phyloP scores from a whole-genome alignment of 1,140 invertebrate genomes.

The Drosophila murphyi region DNA sequence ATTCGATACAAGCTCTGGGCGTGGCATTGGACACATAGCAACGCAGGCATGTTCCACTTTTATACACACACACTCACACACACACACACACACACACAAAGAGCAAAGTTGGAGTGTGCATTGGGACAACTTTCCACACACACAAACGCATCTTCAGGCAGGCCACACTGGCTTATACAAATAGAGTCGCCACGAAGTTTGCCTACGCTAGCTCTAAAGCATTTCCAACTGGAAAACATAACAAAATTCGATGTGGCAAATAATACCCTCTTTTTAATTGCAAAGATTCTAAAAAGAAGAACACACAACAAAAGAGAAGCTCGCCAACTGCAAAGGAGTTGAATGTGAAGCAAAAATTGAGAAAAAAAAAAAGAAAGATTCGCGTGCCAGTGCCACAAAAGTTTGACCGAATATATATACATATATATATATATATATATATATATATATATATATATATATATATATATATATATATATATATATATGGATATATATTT shows the following conservation, averaged over 20 bases:
- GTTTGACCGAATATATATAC: conserved; percentile 3
- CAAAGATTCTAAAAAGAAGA: conserved; percentile 37
- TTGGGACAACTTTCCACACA: conserved; percentile 64
- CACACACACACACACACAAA: conserved; percentile 29
- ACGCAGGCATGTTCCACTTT: conserved; percentile 71
- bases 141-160: conserved; percentile 20
- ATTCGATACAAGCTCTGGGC: conserved; percentile 54
- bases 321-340: conserved; percentile 27
- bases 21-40: conserved; percentile 45
- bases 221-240: conserved; percentile 16
- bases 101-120: conserved; percentile 52
- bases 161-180: conserved; percentile 33
- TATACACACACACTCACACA: conserved; percentile 35
- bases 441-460: too few relatives aligned
- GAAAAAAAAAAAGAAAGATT: conserved; percentile 11
- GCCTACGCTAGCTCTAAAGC: conserved; percentile 16
- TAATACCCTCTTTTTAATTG: too few relatives aligned
- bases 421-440: too few relatives aligned
- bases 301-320: conserved; percentile 19
- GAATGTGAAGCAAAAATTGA: conserved; percentile 30
- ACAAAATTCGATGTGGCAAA: too few relatives aligned
- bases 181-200: conserved; percentile 3
- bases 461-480: too few relatives aligned
- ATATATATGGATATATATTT: too few relatives aligned
- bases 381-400: conserved; percentile 27